Base-by-base conservation (phyloP, 2,888 invertebrate species). In the Apodemia zela region DNA sequence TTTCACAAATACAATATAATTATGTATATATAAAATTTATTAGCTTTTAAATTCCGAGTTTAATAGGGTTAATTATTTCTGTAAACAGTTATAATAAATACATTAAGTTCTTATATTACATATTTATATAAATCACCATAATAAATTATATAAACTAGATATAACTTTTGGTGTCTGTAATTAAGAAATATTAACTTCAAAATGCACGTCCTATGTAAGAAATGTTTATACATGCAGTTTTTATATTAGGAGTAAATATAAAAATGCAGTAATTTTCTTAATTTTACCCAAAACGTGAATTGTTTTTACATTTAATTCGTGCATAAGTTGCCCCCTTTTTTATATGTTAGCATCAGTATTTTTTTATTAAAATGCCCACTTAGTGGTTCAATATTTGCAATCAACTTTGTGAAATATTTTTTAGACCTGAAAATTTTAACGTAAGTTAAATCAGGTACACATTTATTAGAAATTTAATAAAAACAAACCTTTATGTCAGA, bases 211-310 rank as follows among this genome's bases (percentile, higher is more conserved):
- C 13, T 57, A 8, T 29, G 57, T n/a, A 29, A 57, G 21, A 25
- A n/a, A 25, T 25, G 25, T 13, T 15, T 15, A 54, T 15, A 57
- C 57, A 57, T 57, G 57, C 57, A 29, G 29, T 25, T 25, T 29
- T 57, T 57, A 57, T 57, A 57, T 57, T 7, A n/a, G n/a, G n/a
- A n/a, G n/a, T n/a, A 25, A 57, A 21, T 57, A 57, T 57, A 57
- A 15, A 57, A 57, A 57, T 17, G 57, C 57, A 57, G 57, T 29
- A 57, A 29, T 29, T 57, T 29, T 29, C 8, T 54, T 54, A 13
- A 15, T 25, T 21, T 25, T 7, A 54, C 2, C 5, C n/a, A 42
- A 42, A 42, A 42, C 15, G 8, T 17, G 47, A 3, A 17, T 17
- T 47, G 2, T 47, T 47, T 13, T 15, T 5, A n/a, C 17, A 17